Evolutionary conservation across 2,797 vertebrate genomes (phyloP), one percentile per base, ranked within the genome.

Genomic region (Podarcis siculus): DNA sequence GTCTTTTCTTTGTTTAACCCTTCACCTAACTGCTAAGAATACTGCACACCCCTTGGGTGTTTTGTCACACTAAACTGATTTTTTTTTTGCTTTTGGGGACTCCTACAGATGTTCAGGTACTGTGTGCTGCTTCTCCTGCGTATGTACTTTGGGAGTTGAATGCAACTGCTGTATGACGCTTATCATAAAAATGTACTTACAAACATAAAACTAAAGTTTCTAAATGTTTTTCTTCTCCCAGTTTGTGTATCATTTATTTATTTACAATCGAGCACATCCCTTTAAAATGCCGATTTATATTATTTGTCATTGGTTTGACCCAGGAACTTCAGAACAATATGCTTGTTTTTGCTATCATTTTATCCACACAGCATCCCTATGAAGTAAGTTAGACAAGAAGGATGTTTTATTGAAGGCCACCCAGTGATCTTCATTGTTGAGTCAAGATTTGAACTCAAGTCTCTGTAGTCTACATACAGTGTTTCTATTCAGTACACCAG

Each of bases 61-160:
- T 92, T 95, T 87, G 87, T 94, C 92, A 92, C 91, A 83, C 83
- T 92, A 80, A 85, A 79, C 21, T 77, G 19, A 6, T 9, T 37
- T n/a, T 72, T 71, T n/a, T n/a, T 82, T 67, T 90, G 82, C 82
- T 84, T 89, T 64, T 82, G 79, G 89, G 93, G 92, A 92, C 92
- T 95, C 89, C 93, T 95, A 89, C 95, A 95, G 93, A 90, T 90
- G 90, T 93, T 93, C 64, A 86, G 94, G 93, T 96, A 93, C 94
- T 89, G 86, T 92, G 86, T 95, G 78, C 89, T 90, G 94, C 93
- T 95, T 85, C 66, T 91, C 87, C 93, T 95, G 84, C 89, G 49
- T 92, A 91, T 94, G 93, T 93, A 87, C 91, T 90, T 89, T 94
- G 94, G 89, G 91, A 89, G 79, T 95, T 80, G 90, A 91, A 88